Conservation (phyloP, 2,797 vertebrate genomes). For the Rhabdomys pumilio region DNA sequence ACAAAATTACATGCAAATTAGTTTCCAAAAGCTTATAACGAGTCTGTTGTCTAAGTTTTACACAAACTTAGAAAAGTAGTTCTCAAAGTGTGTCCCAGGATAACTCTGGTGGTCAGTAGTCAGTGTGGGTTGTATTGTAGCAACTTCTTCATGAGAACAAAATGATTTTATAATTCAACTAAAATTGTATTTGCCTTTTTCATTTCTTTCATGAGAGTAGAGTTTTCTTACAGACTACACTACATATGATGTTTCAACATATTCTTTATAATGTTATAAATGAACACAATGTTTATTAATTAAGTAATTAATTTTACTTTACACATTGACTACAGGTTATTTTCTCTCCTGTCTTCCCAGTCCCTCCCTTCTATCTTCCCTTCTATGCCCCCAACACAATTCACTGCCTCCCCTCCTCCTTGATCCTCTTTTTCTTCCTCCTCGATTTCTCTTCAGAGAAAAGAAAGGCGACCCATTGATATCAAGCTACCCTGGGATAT, state of each 20-base stretch:
- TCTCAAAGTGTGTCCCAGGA: background rate
- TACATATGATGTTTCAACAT: background rate
- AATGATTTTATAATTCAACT: slow-evolving; percentile 11
- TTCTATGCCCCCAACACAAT: no score
- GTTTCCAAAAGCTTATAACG: background rate
- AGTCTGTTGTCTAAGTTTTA: slow-evolving; percentile 2
- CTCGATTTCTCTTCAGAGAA: background rate
- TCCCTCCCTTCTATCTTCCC: background rate
- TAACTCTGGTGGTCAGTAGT: background rate
- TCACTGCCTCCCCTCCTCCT: background rate
- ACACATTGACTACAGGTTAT: background rate
- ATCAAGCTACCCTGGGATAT: background rate
- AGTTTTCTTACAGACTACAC: background rate
- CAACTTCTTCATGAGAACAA: slow-evolving; percentile 3
- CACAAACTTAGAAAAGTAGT: background rate
- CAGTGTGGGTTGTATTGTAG: background rate
- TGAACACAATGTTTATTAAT: background rate
- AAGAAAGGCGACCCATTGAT: background rate
- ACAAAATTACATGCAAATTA: background rate
- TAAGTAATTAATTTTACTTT: background rate
- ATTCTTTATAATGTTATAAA: background rate
- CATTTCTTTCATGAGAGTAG: background rate
- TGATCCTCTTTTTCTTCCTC: background rate
- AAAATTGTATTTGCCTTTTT: slow-evolving; percentile 2
- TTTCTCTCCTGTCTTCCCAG: background rate